Conservation (phyloP, 2,797 vertebrate species). For the Propithecus deckenii region DNA sequence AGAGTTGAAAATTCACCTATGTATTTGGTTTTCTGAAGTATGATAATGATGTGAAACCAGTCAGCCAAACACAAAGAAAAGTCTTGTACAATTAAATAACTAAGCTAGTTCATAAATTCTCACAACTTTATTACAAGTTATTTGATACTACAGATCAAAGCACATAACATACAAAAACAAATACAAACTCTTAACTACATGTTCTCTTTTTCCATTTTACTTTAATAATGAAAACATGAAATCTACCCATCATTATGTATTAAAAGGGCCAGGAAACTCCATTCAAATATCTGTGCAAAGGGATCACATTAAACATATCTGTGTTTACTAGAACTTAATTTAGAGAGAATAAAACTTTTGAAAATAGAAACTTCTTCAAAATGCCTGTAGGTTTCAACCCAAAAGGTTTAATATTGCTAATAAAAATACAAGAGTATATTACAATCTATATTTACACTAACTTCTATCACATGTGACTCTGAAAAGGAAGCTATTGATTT, state of each 20-base stretch:
- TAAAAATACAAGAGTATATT: neutral
- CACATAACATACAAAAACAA: slow-evolving; percentile 7
- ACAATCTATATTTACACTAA: neutral
- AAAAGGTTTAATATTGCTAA: neutral
- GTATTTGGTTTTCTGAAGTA: neutral
- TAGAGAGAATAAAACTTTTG: neutral
- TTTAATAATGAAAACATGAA: slow-evolving; percentile 43
- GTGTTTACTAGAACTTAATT: neutral
- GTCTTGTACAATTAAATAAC: neutral
- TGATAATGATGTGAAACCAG: neutral
- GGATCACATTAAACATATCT: neutral
- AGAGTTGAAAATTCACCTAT: neutral
- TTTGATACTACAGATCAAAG: slow-evolving; percentile 14
- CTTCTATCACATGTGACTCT: neutral
- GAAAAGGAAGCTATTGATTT: neutral
- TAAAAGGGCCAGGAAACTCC: slow-evolving; percentile 17
- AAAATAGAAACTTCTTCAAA: neutral
- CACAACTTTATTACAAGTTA: neutral
- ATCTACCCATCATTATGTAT: neutral
- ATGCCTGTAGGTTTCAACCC: neutral
- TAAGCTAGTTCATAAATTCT: neutral
- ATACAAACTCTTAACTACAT: neutral
- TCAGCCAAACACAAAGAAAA: slow-evolving; percentile 19
- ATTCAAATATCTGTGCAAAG: neutral
- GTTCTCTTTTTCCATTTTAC: slow-evolving; percentile 10